A percentile compares a stretch with the other conserved stretches of the same genome.
phyloP scores from a whole-genome alignment of 1,140 invertebrate species.

The Drosophila novamexicana region DNA sequence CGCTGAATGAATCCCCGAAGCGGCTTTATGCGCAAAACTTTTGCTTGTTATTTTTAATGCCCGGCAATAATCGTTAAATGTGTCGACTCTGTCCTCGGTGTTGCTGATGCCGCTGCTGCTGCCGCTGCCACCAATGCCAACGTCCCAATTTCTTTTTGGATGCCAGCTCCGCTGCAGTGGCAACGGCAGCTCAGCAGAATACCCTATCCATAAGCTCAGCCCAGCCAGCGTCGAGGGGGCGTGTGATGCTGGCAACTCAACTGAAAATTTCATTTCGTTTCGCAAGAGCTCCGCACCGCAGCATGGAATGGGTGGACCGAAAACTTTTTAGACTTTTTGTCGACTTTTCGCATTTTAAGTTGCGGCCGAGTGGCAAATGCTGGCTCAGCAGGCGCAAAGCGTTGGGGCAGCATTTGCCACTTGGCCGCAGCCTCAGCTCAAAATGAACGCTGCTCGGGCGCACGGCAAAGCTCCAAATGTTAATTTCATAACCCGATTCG shows the following conservation, averaged over 20 bases:
- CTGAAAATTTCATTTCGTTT: slow-evolving; percentile 83
- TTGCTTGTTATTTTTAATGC: slow-evolving; percentile 83
- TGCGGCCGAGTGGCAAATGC: slow-evolving; percentile 77
- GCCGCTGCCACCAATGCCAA: slow-evolving; percentile 27
- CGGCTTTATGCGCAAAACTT: slow-evolving; percentile 82
- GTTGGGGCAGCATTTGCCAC: not conserved
- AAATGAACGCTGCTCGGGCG: slow-evolving; percentile 14
- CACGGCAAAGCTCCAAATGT: slow-evolving; percentile 54
- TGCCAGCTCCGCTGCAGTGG: slow-evolving; percentile 56
- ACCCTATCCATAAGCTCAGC: slow-evolving; percentile 24
- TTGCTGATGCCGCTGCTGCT: slow-evolving; percentile 21
- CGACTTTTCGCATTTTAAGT: slow-evolving; percentile 81
- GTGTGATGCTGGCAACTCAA: slow-evolving; percentile 67
- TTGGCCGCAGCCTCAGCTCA: slow-evolving; percentile 1
- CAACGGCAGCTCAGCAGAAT: slow-evolving; percentile 62
- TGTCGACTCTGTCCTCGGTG: slow-evolving; percentile 67
- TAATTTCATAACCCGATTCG: slow-evolving; percentile 82
- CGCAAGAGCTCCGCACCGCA: slow-evolving; percentile 35
- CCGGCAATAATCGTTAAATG: slow-evolving; percentile 81
- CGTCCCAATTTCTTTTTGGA: slow-evolving; percentile 52
- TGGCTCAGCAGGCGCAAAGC: slow-evolving; percentile 60
- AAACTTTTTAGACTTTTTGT: slow-evolving; percentile 83
- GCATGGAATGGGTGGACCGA: slow-evolving; percentile 49
- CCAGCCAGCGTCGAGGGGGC: slow-evolving; percentile 3
- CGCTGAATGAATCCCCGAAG: slow-evolving; percentile 80